Percentiles rank a stretch among this genome's conserved stretches.
Conservation (phyloP, 1,140 invertebrate genomes). For the Harlomillsia oculata region DNA sequence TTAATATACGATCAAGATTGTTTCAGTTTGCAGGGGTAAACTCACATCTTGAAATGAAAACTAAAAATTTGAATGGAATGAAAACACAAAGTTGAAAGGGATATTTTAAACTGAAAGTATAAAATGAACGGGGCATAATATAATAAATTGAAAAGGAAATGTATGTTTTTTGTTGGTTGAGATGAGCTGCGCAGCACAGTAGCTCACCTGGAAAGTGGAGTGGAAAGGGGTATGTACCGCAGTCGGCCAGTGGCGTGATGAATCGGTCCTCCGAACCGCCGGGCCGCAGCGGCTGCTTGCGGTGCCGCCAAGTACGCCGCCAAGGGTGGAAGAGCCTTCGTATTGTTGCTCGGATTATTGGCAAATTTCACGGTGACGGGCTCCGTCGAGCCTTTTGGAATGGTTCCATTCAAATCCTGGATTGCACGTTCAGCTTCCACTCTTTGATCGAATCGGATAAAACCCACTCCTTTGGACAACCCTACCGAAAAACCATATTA, state of each 20-base stretch:
- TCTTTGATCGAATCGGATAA: conserved; percentile 97
- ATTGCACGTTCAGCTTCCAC: conserved; percentile 95
- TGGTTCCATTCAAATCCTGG: conserved; percentile 92
- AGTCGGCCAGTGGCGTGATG: conserved; percentile 84
- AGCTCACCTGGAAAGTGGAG: conserved; percentile 52
- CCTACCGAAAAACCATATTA: too few relatives aligned
- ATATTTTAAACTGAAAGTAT: not conserved
- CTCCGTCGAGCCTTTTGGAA: conserved; percentile 89
- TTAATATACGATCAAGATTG: not conserved
- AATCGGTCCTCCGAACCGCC: conserved; percentile 82
- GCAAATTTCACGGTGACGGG: conserved; percentile 99
- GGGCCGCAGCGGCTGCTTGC: conserved; percentile 46
- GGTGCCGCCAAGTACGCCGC: conserved; percentile 78
- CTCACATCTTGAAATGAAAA: too few relatives aligned
- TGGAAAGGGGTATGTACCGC: conserved; percentile 68
- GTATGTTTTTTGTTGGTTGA: too few relatives aligned
- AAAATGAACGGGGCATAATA: not conserved
- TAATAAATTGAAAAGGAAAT: not conserved
- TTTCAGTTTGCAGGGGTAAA: too few relatives aligned
- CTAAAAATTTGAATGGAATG: too few relatives aligned
- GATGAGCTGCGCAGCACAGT: conserved; percentile 35
- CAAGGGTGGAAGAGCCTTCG: conserved; percentile 78
- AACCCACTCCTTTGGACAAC: conserved; percentile 96
- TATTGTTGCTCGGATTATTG: conserved; percentile 88
- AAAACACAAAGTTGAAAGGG: too few relatives aligned